Base-by-base conservation (phyloP, 2,797 vertebrate genomes). In the Sebastes goodei region DNA sequence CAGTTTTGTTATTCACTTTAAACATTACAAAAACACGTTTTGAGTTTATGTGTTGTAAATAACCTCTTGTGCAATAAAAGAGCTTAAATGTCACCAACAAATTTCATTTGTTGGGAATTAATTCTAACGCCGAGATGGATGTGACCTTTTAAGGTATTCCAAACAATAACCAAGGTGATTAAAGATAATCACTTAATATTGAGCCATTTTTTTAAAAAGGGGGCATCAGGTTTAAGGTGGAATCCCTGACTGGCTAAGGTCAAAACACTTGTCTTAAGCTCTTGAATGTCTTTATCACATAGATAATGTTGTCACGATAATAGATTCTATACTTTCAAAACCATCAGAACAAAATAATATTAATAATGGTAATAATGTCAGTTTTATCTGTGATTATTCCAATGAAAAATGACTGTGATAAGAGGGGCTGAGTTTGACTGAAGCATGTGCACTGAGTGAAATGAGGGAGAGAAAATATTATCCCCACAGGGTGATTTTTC, bases 61-160 rank as follows among this genome's bases (percentile, higher is more conserved):
- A 69, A 65, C 38, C 71, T 74, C 46, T 61, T 78, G 32, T 71
- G 61, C 42, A 42, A 66, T 63, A 73, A 77, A 91, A 78, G 15
- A 46, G n/a, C 74, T 74, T 78, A 88, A 91, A 92, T 90, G 86
- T 87, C 91, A 85, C 63, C 73, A 72, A 32, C 29, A 78, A 80
- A 89, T 95, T 94, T 94, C 95, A 97, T 97, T 96, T 96, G 88
- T 94, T 91, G 83, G 94, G 93, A 94, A 96, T 95, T 96, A 95
- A 96, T 96, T 85, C 93, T 93, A 93, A 94, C 75, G 86, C 78
- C 72, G 60, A 72, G 63, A 81, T 64, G 60, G 71, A 69, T 67
- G 88, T 97, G 97, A 98, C 97, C 96, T 98, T 94, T 98, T 96
- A 95, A 92, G 83, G 89, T 93, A 95, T 95, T 96, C 94, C 94